Conservation (phyloP, 2,113 vertebrate genomes). For the Mus spicilegus region DNA sequence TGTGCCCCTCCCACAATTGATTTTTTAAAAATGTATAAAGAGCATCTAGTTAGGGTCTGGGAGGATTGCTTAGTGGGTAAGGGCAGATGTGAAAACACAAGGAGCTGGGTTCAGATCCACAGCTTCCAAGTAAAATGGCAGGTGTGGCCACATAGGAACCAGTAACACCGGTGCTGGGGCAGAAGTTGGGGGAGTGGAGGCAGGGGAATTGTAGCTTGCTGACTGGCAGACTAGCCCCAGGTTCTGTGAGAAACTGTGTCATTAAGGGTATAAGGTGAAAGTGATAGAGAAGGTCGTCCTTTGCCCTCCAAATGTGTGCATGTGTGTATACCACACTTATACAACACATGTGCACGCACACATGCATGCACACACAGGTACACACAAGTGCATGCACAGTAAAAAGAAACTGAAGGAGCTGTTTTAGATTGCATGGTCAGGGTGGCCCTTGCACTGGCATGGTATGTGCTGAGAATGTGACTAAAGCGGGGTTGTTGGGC, state of each 20-base stretch:
- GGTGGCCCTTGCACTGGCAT: neutral
- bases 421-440: neutral
- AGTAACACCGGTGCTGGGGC: no score
- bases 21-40: no score
- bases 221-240: neutral
- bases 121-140: neutral
- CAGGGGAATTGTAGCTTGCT: neutral
- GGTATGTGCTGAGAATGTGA: neutral
- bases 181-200: neutral
- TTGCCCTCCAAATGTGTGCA: neutral
- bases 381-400: neutral
- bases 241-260: neutral
- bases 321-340: neutral
- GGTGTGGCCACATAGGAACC: neutral
- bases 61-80: neutral
- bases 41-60: neutral
- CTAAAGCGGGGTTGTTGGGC: no score
- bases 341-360: neutral
- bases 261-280: neutral
- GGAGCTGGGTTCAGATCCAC: neutral
- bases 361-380: neutral
- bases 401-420: neutral
- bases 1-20: neutral
- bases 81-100: neutral
- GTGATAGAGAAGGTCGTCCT: neutral